Base-by-base conservation (phyloP, 92 coral and sea anemone species). In the Siderastrea siderea region DNA sequence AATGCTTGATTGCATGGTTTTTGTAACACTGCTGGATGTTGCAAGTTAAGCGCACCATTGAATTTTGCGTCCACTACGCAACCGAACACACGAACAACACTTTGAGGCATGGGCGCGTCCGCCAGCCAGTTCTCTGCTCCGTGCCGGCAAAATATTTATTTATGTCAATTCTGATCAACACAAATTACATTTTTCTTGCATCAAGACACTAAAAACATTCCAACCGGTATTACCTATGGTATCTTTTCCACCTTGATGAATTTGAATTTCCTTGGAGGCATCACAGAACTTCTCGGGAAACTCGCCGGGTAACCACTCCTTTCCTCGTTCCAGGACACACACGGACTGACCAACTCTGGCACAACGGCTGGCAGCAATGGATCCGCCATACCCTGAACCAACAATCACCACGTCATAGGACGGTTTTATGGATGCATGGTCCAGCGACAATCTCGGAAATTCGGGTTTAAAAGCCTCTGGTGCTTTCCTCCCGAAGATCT, bases 241-340 rank as follows among this genome's bases (percentile, higher is more conserved):
- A 16, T 70, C 11, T 19, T 78, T 58, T 7, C 89, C 89, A 7
- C 92, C 94, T n/a, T 73, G 89, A 53, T 81, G 71, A 59, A 87
- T 61, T 54, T 91, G 94, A 60, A 84, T 26, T 62, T 91, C 89
- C 51, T 75, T 68, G 12, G 77, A 82, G 16, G 94, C 94, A 13
- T 79, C 84, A 19, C 43, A 5, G 63, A 87, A 88, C 43, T 85
- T 59, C 70, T 91, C 94, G 5, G 94, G 92, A 55, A 91, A 91
- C 48, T 91, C 94, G 17, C 94, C 94, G 50, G 94, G 94, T 79
- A 78, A 66, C 94, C 94, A 91, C 86, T 91, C 94, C 89, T 91
- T 91, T 12, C 94, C 94, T 63, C 91, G 84, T 78, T 91, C 94
- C 70, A 91, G 68, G 47, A 91, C 82, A 55, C 94, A 91, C 55